These are phyloP conservation scores for Odontamblyopus rebecca DNA, from an alignment of 2,797 vertebrate genomes.

Conservation along the genomic window DNA sequence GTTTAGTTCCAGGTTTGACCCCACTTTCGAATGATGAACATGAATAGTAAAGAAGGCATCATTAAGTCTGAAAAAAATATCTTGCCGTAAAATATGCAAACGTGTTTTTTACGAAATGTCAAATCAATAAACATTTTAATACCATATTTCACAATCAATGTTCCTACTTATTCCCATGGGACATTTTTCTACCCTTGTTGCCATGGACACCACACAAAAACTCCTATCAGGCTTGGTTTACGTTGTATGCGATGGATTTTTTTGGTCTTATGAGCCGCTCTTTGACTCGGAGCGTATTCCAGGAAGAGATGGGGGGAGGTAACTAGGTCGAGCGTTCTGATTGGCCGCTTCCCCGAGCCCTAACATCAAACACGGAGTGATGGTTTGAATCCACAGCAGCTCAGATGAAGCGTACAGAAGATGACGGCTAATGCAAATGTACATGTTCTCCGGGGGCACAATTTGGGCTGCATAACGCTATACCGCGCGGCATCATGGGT, in stretches of 20 bases:
- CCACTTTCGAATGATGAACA: no score
- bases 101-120: not conserved
- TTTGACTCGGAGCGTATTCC: conserved; percentile 31
- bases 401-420: not conserved
- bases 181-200: not conserved
- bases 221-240: not conserved
- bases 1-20: no score
- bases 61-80: no score
- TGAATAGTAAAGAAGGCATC: no score
- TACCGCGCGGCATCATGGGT: conserved; percentile 20
- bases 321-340: conserved; percentile 44
- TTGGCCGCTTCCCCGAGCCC: conserved; percentile 42
- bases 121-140: not conserved
- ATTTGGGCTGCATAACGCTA: conserved; percentile 7
- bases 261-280: not conserved
- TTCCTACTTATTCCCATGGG: not conserved
- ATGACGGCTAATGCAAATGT: not conserved
- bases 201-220: not conserved
- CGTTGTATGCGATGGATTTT: not conserved
- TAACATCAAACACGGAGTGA: conserved; percentile 17
- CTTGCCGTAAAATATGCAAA: no score
- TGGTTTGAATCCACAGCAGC: conserved; percentile 4
- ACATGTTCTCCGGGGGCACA: conserved; percentile 4
- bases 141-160: not conserved
- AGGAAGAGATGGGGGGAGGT: conserved; percentile 8